phyloP scores from a whole-genome alignment of 2,888 invertebrate species.

The Parnassius orleans region DNA sequence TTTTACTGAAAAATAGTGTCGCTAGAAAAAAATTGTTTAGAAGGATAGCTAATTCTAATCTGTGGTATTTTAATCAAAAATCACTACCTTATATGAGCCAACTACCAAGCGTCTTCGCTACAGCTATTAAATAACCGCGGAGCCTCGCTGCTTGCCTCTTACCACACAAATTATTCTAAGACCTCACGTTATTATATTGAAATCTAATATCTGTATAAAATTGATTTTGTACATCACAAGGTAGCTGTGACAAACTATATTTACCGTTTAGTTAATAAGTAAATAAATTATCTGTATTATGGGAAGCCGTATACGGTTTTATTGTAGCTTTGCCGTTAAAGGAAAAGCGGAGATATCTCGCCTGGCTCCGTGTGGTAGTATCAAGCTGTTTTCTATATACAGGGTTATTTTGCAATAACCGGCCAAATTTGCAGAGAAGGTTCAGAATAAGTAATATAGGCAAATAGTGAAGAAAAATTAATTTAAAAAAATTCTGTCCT shows the following conservation, averaged over 20 bases:
- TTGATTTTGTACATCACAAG: slow-evolving; percentile 3
- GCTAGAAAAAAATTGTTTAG: too few species aligned
- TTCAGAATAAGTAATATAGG: too few species aligned
- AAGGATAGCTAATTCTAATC: not conserved
- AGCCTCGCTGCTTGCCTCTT: slow-evolving; percentile 1
- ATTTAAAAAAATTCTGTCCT: too few species aligned
- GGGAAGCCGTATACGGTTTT: too few species aligned
- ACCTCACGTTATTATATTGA: slow-evolving; percentile 3
- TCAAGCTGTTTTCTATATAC: too few species aligned
- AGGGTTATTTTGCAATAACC: too few species aligned
- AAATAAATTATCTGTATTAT: slow-evolving; percentile 4
- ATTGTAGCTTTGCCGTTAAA: too few species aligned
- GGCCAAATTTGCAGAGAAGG: too few species aligned
- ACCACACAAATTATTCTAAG: slow-evolving; percentile 11
- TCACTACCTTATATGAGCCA: slow-evolving; percentile 26
- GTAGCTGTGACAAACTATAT: not conserved
- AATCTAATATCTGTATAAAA: slow-evolving; percentile 17
- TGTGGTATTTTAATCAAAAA: slow-evolving; percentile 3
- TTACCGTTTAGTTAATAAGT: slow-evolving; percentile 8
- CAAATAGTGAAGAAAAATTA: too few species aligned
- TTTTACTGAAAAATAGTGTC: too few species aligned
- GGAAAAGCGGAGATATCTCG: too few species aligned
- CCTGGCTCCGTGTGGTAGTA: too few species aligned
- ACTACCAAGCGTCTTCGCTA: slow-evolving; percentile 1
- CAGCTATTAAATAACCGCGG: slow-evolving; percentile 13